phyloP scores from a whole-genome alignment of 2,113 vertebrate genomes.

The Oncorhynchus clarkii region DNA sequence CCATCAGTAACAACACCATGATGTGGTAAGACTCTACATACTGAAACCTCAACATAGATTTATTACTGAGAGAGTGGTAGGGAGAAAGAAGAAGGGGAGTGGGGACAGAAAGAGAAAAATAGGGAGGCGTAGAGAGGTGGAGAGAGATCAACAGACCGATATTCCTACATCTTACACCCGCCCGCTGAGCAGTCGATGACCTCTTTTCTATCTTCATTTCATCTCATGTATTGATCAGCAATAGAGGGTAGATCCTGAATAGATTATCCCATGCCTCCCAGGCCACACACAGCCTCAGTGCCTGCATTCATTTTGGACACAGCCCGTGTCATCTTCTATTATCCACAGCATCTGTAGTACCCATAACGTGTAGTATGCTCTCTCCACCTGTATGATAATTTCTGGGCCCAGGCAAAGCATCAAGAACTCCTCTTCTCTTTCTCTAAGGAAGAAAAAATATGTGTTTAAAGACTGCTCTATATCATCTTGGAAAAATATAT shows the following conservation, averaged over 20 bases:
- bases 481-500: neutral
- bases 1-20: too few relatives aligned
- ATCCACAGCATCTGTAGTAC: conserved; percentile 2
- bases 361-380: neutral
- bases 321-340: neutral
- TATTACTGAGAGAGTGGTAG: too few relatives aligned
- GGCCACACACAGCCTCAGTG: conserved; percentile 1
- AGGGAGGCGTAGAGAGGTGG: too few relatives aligned
- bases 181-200: conserved; percentile 34
- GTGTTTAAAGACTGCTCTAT: conserved; percentile 18
- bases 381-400: neutral
- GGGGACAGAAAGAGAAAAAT: too few relatives aligned
- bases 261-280: conserved; percentile 32
- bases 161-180: conserved; percentile 30
- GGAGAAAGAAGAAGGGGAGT: too few relatives aligned
- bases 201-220: conserved; percentile 17
- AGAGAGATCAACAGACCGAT: neutral
- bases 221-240: conserved; percentile 44
- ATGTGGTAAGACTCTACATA: too few relatives aligned
- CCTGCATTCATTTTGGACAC: too few relatives aligned
- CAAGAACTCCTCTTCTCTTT: conserved; percentile 24
- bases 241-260: conserved; percentile 15
- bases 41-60: too few relatives aligned
- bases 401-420: conserved; percentile 1
- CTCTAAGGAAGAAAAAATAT: conserved; percentile 10